These are phyloP conservation scores for Ernsta delagoae DNA, from an alignment of 2,888 invertebrate genomes.

Conservation along the genomic window DNA sequence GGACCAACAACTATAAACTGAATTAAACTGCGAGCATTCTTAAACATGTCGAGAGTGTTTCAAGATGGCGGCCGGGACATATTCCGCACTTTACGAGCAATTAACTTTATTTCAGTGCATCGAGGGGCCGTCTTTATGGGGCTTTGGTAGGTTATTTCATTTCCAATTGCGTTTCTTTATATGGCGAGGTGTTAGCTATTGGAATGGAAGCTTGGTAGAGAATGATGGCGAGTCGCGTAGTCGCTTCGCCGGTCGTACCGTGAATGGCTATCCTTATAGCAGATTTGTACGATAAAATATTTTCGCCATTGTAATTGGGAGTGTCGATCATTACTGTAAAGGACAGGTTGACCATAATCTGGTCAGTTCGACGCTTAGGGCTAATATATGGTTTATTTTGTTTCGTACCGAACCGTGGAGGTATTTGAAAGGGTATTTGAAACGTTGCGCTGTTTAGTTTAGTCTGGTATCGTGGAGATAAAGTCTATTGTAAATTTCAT, in stretches of 20 bases:
- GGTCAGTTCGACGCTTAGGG: neutral
- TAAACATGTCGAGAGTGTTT: constrained; percentile 39
- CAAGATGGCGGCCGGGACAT: constrained; percentile 49
- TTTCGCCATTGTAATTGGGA: constrained; percentile 31
- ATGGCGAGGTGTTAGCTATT: constrained; percentile 55
- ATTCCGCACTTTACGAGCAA: constrained; percentile 56
- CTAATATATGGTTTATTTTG: constrained; percentile 27
- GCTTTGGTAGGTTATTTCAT: constrained; percentile 47
- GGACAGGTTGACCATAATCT: constrained; percentile 21
- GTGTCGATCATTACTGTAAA: constrained; percentile 24
- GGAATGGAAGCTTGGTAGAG: constrained; percentile 49
- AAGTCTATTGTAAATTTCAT: neutral
- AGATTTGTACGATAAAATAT: constrained; percentile 33
- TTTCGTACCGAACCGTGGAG: neutral
- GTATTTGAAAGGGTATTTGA: neutral
- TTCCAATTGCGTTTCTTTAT: constrained; percentile 59
- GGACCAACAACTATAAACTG: constrained; percentile 36
- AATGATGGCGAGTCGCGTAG: constrained; percentile 21
- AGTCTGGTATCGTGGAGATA: neutral
- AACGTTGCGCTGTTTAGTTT: neutral
- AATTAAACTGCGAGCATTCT: constrained; percentile 37
- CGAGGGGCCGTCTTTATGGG: constrained; percentile 49
- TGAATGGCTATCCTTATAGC: constrained; percentile 46
- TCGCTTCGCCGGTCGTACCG: constrained; percentile 25
- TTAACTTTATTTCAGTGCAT: constrained; percentile 59